Evolutionary conservation across 2,888 invertebrate species (phyloP), one percentile per base, ranked within the genome.

Genomic region (Dryadula phaetusa): DNA sequence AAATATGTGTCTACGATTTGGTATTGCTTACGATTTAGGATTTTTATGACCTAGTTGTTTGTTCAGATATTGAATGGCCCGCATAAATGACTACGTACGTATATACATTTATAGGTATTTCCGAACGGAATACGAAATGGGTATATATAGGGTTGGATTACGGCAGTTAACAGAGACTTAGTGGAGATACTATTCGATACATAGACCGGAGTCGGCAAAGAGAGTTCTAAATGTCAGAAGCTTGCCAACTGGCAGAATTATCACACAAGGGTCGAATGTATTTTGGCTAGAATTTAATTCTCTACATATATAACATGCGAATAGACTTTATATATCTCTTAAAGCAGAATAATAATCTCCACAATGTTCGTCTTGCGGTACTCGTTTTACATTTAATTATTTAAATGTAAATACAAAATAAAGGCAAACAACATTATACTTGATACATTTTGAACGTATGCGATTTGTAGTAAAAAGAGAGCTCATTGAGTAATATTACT

Each of bases 131-230:
- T 76, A 77, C 72, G 74, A 71, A 77, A 73, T 70, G 68, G 70
- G 75, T 47, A 69, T 76, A 74, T 73, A 77, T 72, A 78, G 73
- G 70, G 67, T 66, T 66, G 82, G 81, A 84, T 87, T 84, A 85
- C 76, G 76, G 70, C 76, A 82, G 83, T 86, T 83, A 84, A 78
- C 83, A 80, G 74, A 75, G 81, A 82, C 77, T 83, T 82, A 82
- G 72, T 73, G 73, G 67, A 73, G 71, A 79, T 79, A 74, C 76
- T 70, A 77, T 77, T 81, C 80, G 76, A 81, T 79, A 77, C 71
- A 76, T 77, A 75, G 69, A 76, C 75, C 66, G 73, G 67, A 77
- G 73, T 77, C 76, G 76, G 81, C 82, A 80, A 79, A 84, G 80
- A 80, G 78, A 82, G 77, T 80, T 77, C 71, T 72, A 77, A 83